These are phyloP conservation scores for Balanococcus diminutus DNA, from an alignment of 2,888 invertebrate species.

Conservation along the genomic window DNA sequence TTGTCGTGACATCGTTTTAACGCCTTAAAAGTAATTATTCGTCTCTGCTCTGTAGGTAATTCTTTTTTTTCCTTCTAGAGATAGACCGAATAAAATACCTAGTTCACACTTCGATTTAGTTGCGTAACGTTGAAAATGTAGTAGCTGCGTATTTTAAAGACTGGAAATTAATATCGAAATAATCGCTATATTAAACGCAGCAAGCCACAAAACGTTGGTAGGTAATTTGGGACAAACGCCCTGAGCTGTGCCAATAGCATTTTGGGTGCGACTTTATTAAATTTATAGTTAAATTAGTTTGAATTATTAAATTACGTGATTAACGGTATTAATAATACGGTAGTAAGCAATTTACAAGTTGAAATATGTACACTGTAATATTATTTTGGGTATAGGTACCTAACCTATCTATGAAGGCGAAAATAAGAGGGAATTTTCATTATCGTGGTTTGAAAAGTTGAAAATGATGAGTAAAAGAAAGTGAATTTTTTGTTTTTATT, in stretches of 20 bases:
- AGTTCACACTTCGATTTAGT: background rate
- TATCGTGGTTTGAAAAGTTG: no score
- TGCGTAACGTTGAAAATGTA: background rate
- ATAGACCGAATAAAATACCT: no score
- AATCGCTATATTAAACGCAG: background rate
- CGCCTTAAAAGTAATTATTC: no score
- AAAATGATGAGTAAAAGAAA: no score
- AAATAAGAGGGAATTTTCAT: background rate
- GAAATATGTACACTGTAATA: background rate
- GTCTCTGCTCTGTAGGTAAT: no score
- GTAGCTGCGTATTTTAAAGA: background rate
- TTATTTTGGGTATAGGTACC: background rate
- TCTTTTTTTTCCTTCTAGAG: no score
- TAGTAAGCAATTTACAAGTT: background rate
- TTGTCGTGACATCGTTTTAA: no score
- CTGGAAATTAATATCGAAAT: conserved; percentile 14
- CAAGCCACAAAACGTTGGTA: background rate
- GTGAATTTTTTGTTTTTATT: no score
- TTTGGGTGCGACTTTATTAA: conserved; percentile 22
- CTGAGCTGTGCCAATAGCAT: background rate
- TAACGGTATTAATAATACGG: conserved; percentile 5
- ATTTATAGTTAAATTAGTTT: conserved; percentile 26
- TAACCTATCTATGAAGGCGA: background rate
- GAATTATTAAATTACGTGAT: conserved; percentile 16
- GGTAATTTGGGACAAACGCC: conserved; percentile 1